Conservation (phyloP, 2,888 invertebrate species). For the Thumatha senex region DNA sequence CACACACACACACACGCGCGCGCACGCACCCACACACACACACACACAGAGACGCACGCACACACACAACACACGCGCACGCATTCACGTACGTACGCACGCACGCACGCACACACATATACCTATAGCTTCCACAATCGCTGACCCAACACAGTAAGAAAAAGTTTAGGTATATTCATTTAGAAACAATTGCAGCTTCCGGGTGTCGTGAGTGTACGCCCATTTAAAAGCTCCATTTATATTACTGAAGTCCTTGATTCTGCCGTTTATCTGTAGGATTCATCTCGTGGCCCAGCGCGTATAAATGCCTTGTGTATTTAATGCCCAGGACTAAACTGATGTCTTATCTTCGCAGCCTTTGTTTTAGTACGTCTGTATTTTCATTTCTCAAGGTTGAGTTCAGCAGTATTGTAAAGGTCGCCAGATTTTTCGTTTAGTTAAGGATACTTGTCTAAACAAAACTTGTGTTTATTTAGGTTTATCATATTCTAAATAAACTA, state of each 20-base stretch:
- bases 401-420: neutral
- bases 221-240: slow-evolving; percentile 66
- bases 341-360: slow-evolving; percentile 53
- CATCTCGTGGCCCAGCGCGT: slow-evolving; percentile 62
- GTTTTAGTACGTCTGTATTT: slow-evolving; percentile 45
- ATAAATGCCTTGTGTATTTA: slow-evolving; percentile 69
- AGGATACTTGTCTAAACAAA: slow-evolving; percentile 3
- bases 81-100: too few relatives aligned
- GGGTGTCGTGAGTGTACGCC: slow-evolving; percentile 49
- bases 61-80: too few relatives aligned
- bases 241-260: slow-evolving; percentile 59
- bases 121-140: too few relatives aligned
- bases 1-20: too few relatives aligned
- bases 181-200: slow-evolving; percentile 39
- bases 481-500: neutral
- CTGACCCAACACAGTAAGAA: too few relatives aligned
- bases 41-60: too few relatives aligned
- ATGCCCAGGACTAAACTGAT: slow-evolving; percentile 52
- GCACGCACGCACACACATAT: neutral
- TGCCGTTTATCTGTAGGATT: slow-evolving; percentile 52
- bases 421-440: slow-evolving; percentile 12
- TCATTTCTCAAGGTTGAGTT: slow-evolving; percentile 48
- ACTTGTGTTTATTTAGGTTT: neutral
- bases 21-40: too few relatives aligned
- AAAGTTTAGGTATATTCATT: neutral